Evolutionary conservation across 2,888 invertebrate species (phyloP).

Genomic region (Timema podura): DNA sequence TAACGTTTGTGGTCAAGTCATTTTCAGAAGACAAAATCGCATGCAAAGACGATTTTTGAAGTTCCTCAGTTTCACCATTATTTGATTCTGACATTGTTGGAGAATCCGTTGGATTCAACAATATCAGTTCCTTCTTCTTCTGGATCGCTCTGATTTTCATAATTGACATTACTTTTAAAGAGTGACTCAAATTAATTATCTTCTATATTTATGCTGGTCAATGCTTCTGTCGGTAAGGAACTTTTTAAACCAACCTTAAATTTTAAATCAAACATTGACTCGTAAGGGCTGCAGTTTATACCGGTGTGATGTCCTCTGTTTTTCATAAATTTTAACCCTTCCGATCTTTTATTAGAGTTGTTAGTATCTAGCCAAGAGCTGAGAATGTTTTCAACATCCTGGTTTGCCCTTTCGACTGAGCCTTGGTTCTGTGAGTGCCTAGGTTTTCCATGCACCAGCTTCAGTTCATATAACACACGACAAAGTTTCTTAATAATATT

Average conservation of each 20-base stretch:
- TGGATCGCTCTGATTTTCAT: too few relatives aligned
- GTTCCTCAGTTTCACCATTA: too few relatives aligned
- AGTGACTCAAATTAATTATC: constrained; percentile 16
- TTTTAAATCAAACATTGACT: constrained; percentile 29
- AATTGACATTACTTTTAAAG: too few relatives aligned
- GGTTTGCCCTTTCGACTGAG: neutral
- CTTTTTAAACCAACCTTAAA: constrained; percentile 25
- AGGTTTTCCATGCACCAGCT: constrained; percentile 16
- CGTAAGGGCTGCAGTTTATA: constrained; percentile 29
- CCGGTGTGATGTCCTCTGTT: constrained; percentile 27
- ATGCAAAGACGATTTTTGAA: too few relatives aligned
- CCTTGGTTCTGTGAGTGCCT: neutral
- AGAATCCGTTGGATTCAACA: too few relatives aligned
- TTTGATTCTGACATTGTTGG: too few relatives aligned
- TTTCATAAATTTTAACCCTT: constrained; percentile 29
- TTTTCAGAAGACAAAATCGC: too few relatives aligned
- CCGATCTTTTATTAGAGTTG: constrained; percentile 27
- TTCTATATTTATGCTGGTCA: constrained; percentile 20
- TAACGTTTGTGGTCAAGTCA: too few relatives aligned
- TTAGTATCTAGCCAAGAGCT: constrained; percentile 20
- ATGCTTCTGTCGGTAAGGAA: constrained; percentile 20
- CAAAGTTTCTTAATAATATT: neutral
- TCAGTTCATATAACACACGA: constrained; percentile 12
- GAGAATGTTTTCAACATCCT: constrained; percentile 24
- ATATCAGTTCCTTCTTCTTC: too few relatives aligned